Base-by-base conservation (phyloP, 2,797 vertebrate genomes). In the Sitta carolinensis region DNA sequence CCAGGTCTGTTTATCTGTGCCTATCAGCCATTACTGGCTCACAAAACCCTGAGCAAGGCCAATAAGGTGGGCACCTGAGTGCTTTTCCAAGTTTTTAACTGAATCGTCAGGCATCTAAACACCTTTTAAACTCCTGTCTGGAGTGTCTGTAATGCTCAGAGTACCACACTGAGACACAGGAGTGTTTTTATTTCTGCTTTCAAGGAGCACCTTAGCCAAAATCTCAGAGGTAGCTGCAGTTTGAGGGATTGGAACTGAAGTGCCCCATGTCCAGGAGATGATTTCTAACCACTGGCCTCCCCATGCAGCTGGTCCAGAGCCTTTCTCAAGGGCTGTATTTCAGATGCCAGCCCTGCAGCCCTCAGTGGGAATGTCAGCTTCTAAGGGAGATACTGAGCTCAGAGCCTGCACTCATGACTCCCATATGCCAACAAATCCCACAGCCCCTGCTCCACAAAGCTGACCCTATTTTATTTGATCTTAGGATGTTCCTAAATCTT, bases 401-500 rank as follows among this genome's bases (percentile, higher is more conserved):
- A 51, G 82, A 86, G 91, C 74, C 17, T 86, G 90, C 86, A 74
- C 90, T 74, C 84, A 0, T 7, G 36, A 61, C 67, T 83, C 52
- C 70, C 36, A 8, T 4, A 10, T 2, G 27, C 74, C 91, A 90
- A 9, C 3, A 55, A 73, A 91, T 57, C 5, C 18, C 80, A 74
- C 27, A 58, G 67, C 74, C 62, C 69, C 57, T 57, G 58, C 55
- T 63, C 47, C 89, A 72, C 76, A 95, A 90, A 94, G 81, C 76
- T 78, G 69, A 83, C 93, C 67, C 64, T n/a, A 20, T 26, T 88
- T 79, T 36, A 68, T 48, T 87, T 58, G 77, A 94, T 92, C 59
- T 63, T 66, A 90, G 96, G 57, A 91, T 91, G 89, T 93, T 70
- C 90, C 92, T 94, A 95, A 97, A 94, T 95, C 94, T 95, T 59